phyloP scores from a whole-genome alignment of 2,888 invertebrate species.

The Cryptocheilus praepositus region DNA sequence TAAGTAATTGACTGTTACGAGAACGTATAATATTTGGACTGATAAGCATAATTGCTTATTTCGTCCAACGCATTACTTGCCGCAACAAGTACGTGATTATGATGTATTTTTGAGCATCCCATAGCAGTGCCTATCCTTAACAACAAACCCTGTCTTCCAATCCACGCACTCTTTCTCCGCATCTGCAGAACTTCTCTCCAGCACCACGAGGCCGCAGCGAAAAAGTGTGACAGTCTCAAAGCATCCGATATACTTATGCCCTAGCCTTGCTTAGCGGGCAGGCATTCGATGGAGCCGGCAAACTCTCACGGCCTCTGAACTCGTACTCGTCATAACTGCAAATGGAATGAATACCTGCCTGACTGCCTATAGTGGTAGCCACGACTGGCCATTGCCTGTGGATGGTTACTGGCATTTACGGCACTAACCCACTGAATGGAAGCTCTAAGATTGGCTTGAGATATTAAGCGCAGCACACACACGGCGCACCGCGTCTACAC shows the following conservation, averaged over 20 bases:
- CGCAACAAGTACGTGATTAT: no score
- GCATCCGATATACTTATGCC: constrained; percentile 31
- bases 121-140: no score
- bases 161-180: no score
- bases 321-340: constrained; percentile 73
- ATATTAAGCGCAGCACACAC: constrained; percentile 61
- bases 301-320: constrained; percentile 73
- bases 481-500: no score
- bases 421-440: constrained; percentile 67
- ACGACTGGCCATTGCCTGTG: constrained; percentile 64
- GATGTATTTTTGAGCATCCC: no score
- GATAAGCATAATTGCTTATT: no score
- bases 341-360: constrained; percentile 71
- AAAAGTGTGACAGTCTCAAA: constrained; percentile 6
- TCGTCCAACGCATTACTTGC: no score
- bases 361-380: constrained; percentile 60
- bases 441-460: constrained; percentile 69
- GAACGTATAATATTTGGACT: no score
- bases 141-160: no score
- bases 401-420: constrained; percentile 67
- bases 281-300: constrained; percentile 49
- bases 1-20: no score
- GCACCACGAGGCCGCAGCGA: constrained; percentile 31
- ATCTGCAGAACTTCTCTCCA: no score
- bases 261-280: constrained; percentile 44